phyloP scores from a whole-genome alignment of 2,113 vertebrate species.

The Leptobrachium leishanense region DNA sequence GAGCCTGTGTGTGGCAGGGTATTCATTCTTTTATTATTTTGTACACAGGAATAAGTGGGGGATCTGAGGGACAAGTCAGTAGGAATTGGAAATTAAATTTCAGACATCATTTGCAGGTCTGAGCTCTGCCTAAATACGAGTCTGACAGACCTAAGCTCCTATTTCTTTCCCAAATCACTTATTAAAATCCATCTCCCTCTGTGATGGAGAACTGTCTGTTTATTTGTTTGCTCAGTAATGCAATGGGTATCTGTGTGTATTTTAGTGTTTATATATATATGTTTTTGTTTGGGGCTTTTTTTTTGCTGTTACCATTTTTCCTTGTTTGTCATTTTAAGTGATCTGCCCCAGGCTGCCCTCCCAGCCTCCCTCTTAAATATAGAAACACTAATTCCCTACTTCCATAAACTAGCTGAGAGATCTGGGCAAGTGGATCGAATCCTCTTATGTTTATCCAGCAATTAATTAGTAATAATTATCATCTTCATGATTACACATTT shows the following conservation, averaged over 20 bases:
- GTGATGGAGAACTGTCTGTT: background rate
- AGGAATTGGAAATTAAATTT: too few relatives aligned
- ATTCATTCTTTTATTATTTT: too few relatives aligned
- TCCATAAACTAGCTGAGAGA: constrained; percentile 31
- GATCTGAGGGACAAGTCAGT: too few relatives aligned
- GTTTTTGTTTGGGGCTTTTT: background rate
- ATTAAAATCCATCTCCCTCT: background rate
- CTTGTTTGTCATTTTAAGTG: constrained; percentile 4
- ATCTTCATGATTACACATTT: constrained; percentile 47
- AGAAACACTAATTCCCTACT: constrained; percentile 21
- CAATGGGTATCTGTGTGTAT: background rate
- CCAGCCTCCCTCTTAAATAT: constrained; percentile 27
- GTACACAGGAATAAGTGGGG: too few relatives aligned
- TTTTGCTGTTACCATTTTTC: background rate
- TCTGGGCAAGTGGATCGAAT: constrained; percentile 41
- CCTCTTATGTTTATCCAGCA: constrained; percentile 45
- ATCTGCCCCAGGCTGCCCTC: constrained; percentile 52
- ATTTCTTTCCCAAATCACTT: background rate
- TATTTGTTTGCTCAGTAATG: background rate
- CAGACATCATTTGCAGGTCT: too few relatives aligned
- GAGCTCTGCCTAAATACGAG: too few relatives aligned
- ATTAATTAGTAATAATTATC: constrained; percentile 51
- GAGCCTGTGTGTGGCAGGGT: too few relatives aligned
- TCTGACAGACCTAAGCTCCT: background rate
- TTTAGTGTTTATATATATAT: background rate